Evolutionary conservation across 2,888 invertebrate genomes (phyloP), one percentile per base, ranked within the genome.

Genomic region (Villa cingulata): DNA sequence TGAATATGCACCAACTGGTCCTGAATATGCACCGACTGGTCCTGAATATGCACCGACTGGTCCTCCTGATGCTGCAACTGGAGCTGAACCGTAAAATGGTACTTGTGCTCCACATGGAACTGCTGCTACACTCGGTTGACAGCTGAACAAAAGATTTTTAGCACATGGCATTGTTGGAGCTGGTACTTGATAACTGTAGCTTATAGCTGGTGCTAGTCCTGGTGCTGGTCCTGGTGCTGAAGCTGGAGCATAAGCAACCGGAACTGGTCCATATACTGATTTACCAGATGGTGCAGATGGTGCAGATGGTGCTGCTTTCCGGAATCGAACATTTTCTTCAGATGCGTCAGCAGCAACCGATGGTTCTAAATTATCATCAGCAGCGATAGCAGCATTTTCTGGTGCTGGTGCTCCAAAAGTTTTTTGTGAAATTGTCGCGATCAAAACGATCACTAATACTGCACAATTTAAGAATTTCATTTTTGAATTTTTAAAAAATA

Each of bases 111-210:
- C 27, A 37, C 48, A 48, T 37, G 45, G 45, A 37, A 48, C 48
- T 29, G 48, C 41, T 32, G 48, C 44, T 27, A 48, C 48, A 38
- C 20, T 37, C 32, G 48, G 48, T 14, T 27, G 32, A 19, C 48
- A 48, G 14, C 48, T 45, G 29, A 48, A 37, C 4, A 48, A 27
- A 4, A 48, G 15, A 37, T 48, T 48, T 10, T 36, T 48, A 32
- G 44, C 44, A 18, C 48, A 48, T 20, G 41, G 44, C 2, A 45
- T 39, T 27, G 18, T 15, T 23, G 44, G 41, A 4, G 41, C 36
- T 27, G 48, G 23, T 14, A 42, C 29, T 36, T 18, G 27, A 42
- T 36, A 41, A 34, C 20, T 34, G 20, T 43, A 17, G 14, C 43
- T 19, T 32, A 23, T 6, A 17, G 23, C 9, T 37, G 43, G 19